Conservation (phyloP, 2,113 vertebrate genomes). For the Onychorhynchus coronatus region DNA sequence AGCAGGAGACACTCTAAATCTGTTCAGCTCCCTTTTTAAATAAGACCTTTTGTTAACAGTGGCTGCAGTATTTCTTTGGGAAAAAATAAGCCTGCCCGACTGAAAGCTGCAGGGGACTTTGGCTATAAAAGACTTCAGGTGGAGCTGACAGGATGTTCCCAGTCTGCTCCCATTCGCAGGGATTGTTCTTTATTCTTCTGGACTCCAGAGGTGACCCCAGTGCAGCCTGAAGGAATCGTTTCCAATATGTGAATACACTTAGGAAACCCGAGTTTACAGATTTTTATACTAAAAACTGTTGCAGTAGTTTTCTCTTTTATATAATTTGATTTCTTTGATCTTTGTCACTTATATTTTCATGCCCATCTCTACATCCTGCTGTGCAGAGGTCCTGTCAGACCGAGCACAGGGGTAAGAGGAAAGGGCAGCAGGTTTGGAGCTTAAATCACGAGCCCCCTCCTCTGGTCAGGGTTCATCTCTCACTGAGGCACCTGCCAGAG, state of each 20-base stretch:
- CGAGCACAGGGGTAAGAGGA: background rate
- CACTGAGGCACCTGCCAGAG: background rate
- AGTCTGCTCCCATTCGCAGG: background rate
- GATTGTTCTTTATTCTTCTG: background rate
- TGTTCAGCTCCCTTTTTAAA: background rate
- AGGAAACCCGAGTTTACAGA: background rate
- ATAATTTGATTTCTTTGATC: background rate
- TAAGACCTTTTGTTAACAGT: background rate
- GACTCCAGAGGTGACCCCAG: background rate
- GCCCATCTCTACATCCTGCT: background rate
- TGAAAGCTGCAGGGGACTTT: background rate
- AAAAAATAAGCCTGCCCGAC: background rate
- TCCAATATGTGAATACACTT: background rate
- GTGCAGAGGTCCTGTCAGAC: background rate
- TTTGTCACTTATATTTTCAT: background rate
- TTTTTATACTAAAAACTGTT: background rate
- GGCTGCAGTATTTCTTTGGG: background rate
- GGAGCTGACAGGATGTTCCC: background rate
- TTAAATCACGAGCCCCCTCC: background rate
- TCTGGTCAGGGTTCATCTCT: background rate
- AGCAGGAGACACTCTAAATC: background rate
- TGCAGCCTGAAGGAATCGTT: background rate
- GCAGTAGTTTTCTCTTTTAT: background rate
- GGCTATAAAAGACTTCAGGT: background rate
- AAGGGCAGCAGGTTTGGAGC: background rate